Evolutionary conservation across 2,888 invertebrate genomes (phyloP).

Genomic region (Acronicta leporina): DNA sequence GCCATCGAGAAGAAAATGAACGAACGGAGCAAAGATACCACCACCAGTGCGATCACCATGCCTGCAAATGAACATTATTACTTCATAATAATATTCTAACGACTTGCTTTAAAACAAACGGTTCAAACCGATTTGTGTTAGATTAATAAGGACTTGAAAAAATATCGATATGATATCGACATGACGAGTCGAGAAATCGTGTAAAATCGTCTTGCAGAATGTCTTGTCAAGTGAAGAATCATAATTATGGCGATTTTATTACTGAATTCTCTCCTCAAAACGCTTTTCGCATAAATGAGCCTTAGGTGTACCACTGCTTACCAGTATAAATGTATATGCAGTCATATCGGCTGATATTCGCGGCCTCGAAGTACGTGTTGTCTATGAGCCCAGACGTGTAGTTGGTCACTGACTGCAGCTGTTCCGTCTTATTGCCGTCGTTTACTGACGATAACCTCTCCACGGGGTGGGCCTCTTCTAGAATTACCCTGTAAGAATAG

Average conservation of each 20-base stretch:
- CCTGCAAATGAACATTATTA: conserved; percentile 61
- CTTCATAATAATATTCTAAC: no score
- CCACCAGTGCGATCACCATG: conserved; percentile 85
- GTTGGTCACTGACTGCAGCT: conserved; percentile 48
- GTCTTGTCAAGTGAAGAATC: no score
- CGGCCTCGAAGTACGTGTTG: conserved; percentile 59
- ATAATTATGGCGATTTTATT: no score
- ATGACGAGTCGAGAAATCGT: no score
- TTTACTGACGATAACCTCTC: conserved; percentile 43
- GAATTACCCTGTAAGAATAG: conserved; percentile 87
- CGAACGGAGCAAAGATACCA: conserved; percentile 85
- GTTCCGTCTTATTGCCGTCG: conserved; percentile 40
- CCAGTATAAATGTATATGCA: conserved; percentile 86
- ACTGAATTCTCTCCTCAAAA: no score
- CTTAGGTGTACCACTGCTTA: conserved; percentile 48
- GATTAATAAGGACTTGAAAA: no score
- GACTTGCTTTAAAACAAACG: no score
- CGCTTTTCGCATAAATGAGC: no score
- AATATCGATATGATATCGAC: no score
- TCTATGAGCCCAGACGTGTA: conserved; percentile 61
- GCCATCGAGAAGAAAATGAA: conserved; percentile 90
- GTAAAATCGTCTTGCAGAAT: no score
- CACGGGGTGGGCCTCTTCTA: conserved; percentile 79
- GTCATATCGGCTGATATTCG: conserved; percentile 73
- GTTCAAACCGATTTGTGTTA: no score